These are phyloP conservation scores for Drosophila nigromelanica DNA, from an alignment of 1,140 invertebrate species.

Conservation along the genomic window DNA sequence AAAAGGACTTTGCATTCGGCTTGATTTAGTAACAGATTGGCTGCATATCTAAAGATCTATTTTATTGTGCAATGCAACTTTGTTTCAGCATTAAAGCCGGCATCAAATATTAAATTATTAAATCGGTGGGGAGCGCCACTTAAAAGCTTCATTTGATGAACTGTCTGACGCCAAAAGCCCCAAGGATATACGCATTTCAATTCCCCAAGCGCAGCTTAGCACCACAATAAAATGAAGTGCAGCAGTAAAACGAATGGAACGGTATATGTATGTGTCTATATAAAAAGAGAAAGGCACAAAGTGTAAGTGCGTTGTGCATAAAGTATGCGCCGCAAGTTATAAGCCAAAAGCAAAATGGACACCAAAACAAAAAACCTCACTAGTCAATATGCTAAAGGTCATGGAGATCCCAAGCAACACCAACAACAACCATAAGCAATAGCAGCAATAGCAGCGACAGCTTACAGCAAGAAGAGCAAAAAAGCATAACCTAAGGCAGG, in stretches of 20 bases:
- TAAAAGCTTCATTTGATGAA: constrained; percentile 71
- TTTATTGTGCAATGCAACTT: neutral
- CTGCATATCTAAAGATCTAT: neutral
- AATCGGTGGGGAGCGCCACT: constrained; percentile 19
- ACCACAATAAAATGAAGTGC: constrained; percentile 79
- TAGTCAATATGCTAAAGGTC: constrained; percentile 75
- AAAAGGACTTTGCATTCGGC: constrained; percentile 3
- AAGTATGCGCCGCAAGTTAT: constrained; percentile 72
- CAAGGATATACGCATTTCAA: constrained; percentile 75
- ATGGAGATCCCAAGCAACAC: constrained; percentile 32
- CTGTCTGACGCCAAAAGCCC: constrained; percentile 62
- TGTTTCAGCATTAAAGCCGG: constrained; percentile 15
- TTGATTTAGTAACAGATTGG: constrained; percentile 27
- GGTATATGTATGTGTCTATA: constrained; percentile 1
- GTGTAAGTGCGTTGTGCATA: constrained; percentile 72
- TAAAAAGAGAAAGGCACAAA: constrained; percentile 12
- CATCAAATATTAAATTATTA: constrained; percentile 45
- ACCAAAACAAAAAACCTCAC: constrained; percentile 53
- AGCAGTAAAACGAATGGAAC: constrained; percentile 64
- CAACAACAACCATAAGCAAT: constrained; percentile 21
- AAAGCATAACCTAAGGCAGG: constrained; percentile 55
- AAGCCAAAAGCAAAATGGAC: constrained; percentile 73
- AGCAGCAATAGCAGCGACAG: constrained; percentile 3
- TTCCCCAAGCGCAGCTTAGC: constrained; percentile 78
- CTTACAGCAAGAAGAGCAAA: constrained; percentile 11